Percentiles rank a stretch among this genome's conserved stretches.
phyloP scores from a whole-genome alignment of 2,113 vertebrate genomes.

The Diphyllodes magnificus region DNA sequence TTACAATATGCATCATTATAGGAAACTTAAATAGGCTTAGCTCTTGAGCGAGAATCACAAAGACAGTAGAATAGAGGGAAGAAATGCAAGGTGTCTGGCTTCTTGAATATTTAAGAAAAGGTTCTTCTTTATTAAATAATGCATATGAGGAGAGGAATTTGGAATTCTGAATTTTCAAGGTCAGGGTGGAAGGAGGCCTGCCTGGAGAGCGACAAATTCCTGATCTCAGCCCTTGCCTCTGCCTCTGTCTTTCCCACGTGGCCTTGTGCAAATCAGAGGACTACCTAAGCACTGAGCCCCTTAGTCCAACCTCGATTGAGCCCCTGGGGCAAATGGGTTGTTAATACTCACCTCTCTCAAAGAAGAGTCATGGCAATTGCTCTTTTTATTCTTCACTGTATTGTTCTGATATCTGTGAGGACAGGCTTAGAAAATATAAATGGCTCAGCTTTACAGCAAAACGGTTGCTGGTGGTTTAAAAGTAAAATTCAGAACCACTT shows the following conservation, averaged over 20 bases:
- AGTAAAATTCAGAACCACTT: not conserved
- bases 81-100: conserved; percentile 11
- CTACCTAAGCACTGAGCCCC: not conserved
- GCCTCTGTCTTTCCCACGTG: not conserved
- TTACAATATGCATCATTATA: conserved; percentile 47
- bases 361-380: not conserved
- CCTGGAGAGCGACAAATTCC: not conserved
- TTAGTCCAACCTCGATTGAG: not conserved
- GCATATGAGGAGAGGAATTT: conserved; percentile 14
- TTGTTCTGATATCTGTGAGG: not conserved
- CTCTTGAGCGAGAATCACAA: conserved; percentile 7
- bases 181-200: not conserved
- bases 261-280: not conserved
- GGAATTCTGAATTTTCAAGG: conserved; percentile 50
- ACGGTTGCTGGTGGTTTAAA: not conserved
- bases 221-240: not conserved
- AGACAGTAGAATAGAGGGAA: not conserved
- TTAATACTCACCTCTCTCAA: not conserved
- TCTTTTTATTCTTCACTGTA: not conserved
- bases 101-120: conserved; percentile 20
- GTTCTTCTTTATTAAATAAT: conserved; percentile 50
- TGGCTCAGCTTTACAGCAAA: not conserved
- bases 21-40: conserved; percentile 54
- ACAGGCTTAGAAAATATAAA: conserved; percentile 17
- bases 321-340: not conserved